Conservation (phyloP, 2,797 vertebrate species). For the Ibycter americanus region DNA sequence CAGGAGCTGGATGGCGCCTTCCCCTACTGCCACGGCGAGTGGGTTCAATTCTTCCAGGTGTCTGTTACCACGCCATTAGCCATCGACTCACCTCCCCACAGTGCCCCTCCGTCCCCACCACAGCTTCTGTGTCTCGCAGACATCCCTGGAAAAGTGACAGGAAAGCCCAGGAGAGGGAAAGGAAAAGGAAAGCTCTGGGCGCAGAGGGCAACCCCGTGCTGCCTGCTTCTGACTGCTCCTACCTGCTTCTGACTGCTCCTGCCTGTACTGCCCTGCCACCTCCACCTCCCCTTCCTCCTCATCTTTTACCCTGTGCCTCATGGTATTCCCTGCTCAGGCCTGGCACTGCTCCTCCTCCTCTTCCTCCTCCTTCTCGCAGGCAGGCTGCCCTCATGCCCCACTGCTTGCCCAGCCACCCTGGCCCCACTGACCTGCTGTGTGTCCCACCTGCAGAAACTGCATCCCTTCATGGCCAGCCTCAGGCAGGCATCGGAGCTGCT, state of each 20-base stretch:
- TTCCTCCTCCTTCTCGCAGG: background rate
- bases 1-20: slow-evolving; percentile 86
- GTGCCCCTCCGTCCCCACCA: background rate
- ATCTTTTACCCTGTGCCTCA: background rate
- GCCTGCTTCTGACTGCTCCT: background rate
- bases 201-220: background rate
- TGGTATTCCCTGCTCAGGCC: background rate
- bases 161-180: background rate
- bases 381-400: background rate
- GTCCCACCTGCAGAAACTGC: slow-evolving; percentile 81
- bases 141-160: background rate
- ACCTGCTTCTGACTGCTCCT: background rate
- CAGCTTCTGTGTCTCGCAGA: rapidly evolving
- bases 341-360: background rate
- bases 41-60: slow-evolving; percentile 95
- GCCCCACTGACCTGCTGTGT: background rate
- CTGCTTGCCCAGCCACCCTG: background rate
- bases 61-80: background rate
- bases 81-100: background rate
- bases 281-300: rapidly evolving
- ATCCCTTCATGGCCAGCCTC: slow-evolving; percentile 84
- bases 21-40: slow-evolving; percentile 88
- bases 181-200: background rate
- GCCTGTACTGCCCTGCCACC: background rate
- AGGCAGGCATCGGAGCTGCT: slow-evolving; percentile 80